Evolutionary conservation across 2,888 invertebrate species (phyloP), one percentile per base, ranked within the genome.

Genomic region (Archips crataeganus): DNA sequence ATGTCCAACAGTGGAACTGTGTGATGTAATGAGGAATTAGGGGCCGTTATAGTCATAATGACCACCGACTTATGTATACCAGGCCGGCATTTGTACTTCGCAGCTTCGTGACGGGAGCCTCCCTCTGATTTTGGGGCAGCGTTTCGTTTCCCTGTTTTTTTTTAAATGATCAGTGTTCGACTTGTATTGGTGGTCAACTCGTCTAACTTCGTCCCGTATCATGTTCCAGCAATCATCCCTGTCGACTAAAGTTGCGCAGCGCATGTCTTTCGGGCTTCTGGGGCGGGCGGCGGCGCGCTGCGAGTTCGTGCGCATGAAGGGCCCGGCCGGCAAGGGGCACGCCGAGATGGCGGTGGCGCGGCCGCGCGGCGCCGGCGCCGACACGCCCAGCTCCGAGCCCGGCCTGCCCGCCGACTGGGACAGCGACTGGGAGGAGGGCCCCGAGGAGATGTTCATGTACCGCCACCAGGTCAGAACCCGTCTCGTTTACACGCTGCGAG

Each of bases 231-330:
- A 99, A 98, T 98, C 98, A 10, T 99, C 98, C 83, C 92, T 99
- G 77, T 98, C 98, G 79, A 98, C 98, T 75, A 98, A 98, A 95
- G 97, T 99, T 95, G 98, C 98, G 54, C 98, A 99, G 94, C 96
- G 98, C 82, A 98, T 99, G 98, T 98, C 98, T 67, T 97, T 99
- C 89, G 99, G 99, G 0, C 95, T 98, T 77, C 97, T 98, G 86
- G 97, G 95, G 64, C 96, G 96, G 72, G 95, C 96, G 69, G 96
- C 97, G 68, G 98, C 98, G 89, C 96, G 99, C 72, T 98, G 99
- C 85, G 99, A 99, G 94, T 99, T 99, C 95, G 99, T 99, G 65
- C 96, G 99, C 75, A 99, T 99, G 99, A 98, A 99, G 91, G 99
- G 99, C 13, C 99, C 99, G 13, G 97, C 97, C 85, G 98, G 98